Percentiles rank a stretch among this genome's conserved stretches.
Evolutionary conservation across 2,113 vertebrate genomes (phyloP).

Genomic region (Malaclemys terrapin): DNA sequence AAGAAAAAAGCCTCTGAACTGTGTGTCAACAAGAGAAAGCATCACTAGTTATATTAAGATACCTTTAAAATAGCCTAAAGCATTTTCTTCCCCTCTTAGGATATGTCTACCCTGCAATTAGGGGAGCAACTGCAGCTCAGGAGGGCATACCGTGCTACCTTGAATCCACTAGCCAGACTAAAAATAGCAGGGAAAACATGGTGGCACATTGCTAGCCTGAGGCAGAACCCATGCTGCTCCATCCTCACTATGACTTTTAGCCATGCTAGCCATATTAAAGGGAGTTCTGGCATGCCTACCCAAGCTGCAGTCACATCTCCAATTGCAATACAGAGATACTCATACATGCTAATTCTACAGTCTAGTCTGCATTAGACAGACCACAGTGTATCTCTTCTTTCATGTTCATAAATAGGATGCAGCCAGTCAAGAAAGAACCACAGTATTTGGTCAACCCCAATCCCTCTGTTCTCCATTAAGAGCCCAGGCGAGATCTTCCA

Average conservation of each 20-base stretch:
- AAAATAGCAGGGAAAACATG: neutral
- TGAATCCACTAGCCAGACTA: neutral
- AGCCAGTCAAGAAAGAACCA: neutral
- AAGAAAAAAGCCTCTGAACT: neutral
- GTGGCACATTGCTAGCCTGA: neutral
- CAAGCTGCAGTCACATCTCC: neutral
- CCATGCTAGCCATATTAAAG: neutral
- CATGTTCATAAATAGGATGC: accelerated
- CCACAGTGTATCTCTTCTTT: neutral
- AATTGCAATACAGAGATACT: neutral
- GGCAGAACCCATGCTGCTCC: neutral
- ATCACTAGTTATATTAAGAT: neutral
- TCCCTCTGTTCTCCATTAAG: neutral
- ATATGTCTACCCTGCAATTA: neutral
- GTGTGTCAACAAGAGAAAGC: neutral
- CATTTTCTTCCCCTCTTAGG: neutral
- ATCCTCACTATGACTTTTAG: neutral
- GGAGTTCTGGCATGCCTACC: neutral
- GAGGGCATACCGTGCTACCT: neutral
- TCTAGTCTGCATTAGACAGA: neutral
- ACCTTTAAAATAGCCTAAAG: neutral
- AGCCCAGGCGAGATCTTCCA: neutral
- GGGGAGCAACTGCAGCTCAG: neutral
- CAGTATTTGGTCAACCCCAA: accelerated
- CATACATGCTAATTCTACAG: accelerated